phyloP scores from a whole-genome alignment of 2,113 vertebrate species.

The Orientallactaga bullata region DNA sequence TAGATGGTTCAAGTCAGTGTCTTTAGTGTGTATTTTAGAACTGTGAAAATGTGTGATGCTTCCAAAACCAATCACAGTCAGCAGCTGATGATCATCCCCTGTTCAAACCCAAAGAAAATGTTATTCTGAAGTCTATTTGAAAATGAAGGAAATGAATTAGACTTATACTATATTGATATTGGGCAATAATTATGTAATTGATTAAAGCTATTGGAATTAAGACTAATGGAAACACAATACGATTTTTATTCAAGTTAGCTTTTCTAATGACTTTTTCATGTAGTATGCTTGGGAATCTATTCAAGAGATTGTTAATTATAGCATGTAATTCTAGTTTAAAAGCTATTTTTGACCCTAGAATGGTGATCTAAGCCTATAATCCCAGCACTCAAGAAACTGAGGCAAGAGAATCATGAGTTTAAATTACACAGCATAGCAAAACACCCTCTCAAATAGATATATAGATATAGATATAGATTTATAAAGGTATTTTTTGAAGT shows the following conservation, averaged over 20 bases:
- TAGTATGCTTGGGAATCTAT: not conserved
- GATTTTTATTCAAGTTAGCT: not conserved
- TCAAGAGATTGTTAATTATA: not conserved
- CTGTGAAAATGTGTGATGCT: not conserved
- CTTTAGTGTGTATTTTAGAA: not conserved
- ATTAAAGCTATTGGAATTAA: not conserved
- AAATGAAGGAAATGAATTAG: constrained; percentile 7
- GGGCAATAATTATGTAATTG: not conserved
- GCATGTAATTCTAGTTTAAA: not conserved
- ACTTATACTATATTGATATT: not conserved
- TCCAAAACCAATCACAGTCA: not conserved
- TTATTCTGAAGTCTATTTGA: not conserved
- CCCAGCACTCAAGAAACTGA: no score
- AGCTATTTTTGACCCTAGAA: not conserved
- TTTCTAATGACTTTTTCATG: not conserved
- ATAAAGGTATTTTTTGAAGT: not conserved
- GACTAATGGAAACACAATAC: not conserved
- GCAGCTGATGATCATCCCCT: not conserved
- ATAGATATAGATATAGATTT: no score
- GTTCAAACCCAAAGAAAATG: not conserved
- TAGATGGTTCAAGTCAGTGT: not conserved
- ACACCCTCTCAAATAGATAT: not conserved
- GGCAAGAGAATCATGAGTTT: not conserved
- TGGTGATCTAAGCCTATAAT: not conserved
- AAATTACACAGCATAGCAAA: not conserved